phyloP scores from a whole-genome alignment of 2,797 vertebrate genomes.

The Molossus molossus region DNA sequence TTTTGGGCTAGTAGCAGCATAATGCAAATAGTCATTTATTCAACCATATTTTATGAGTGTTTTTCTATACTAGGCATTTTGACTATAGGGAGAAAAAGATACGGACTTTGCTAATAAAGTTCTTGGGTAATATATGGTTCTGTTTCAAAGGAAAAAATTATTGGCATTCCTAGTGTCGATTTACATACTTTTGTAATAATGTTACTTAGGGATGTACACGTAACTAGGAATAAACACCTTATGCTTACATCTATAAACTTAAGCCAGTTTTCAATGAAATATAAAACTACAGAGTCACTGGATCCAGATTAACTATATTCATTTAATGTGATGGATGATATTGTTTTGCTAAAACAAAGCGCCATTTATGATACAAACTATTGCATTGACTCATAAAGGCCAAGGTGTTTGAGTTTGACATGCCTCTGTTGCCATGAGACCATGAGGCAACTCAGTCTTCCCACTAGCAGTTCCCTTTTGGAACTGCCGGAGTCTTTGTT shows the following conservation, averaged over 20 bases:
- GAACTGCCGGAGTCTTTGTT: not conserved
- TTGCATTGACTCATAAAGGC: not conserved
- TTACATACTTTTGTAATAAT: not conserved
- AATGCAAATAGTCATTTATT: not conserved
- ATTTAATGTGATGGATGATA: constrained; percentile 13
- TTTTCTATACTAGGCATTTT: not conserved
- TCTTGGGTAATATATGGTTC: not conserved
- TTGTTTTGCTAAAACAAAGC: not conserved
- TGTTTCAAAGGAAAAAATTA: not conserved
- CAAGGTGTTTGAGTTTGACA: not conserved
- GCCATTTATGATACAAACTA: not conserved
- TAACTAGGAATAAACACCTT: not conserved
- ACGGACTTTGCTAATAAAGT: not conserved
- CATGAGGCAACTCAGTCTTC: not conserved
- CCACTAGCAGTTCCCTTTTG: not conserved
- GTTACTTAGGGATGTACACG: not conserved
- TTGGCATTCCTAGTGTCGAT: not conserved
- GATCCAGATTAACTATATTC: not conserved
- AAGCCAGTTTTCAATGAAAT: not conserved
- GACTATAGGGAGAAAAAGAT: not conserved
- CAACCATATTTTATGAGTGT: not conserved
- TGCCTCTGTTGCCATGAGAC: not conserved
- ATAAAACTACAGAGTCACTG: not conserved
- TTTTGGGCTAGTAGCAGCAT: not conserved
- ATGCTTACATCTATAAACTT: not conserved